These are phyloP conservation scores for Thysanoteuthis rhombus DNA, from an alignment of 2,888 invertebrate genomes.

Conservation along the genomic window DNA sequence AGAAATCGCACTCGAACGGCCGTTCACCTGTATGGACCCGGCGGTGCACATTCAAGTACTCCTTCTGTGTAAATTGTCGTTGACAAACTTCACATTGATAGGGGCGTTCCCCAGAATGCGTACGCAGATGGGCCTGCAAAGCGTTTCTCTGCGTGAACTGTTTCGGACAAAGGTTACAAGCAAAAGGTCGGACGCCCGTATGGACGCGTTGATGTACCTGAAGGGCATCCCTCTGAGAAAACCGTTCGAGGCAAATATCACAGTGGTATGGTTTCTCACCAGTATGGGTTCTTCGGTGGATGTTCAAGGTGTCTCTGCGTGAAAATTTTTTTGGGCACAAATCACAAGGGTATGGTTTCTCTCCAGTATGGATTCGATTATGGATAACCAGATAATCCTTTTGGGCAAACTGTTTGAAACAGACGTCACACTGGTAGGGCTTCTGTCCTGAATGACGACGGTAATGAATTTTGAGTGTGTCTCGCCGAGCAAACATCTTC, in stretches of 20 bases:
- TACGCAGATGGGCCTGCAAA: neutral
- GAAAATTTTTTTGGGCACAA: neutral
- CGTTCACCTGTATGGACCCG: neutral
- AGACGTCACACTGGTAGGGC: neutral
- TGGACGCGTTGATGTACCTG: neutral
- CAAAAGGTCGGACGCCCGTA: neutral
- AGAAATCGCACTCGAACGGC: neutral
- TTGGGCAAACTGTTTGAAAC: neutral
- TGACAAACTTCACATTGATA: slow-evolving; percentile 19
- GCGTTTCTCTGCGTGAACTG: neutral
- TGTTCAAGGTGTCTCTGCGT: neutral
- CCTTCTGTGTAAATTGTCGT: neutral
- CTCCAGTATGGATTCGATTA: neutral
- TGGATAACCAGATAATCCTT: neutral
- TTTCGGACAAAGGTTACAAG: slow-evolving; percentile 13
- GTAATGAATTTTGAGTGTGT: neutral
- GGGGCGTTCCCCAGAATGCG: neutral
- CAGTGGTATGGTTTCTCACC: neutral
- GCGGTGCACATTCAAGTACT: slow-evolving; percentile 1
- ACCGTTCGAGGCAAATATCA: neutral
- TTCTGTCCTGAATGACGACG: neutral
- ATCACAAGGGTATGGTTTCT: neutral
- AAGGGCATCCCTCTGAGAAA: neutral
- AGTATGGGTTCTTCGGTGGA: neutral
- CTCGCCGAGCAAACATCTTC: neutral